Base-by-base conservation (phyloP, 2,797 vertebrate species). In the Menidia menidia region DNA sequence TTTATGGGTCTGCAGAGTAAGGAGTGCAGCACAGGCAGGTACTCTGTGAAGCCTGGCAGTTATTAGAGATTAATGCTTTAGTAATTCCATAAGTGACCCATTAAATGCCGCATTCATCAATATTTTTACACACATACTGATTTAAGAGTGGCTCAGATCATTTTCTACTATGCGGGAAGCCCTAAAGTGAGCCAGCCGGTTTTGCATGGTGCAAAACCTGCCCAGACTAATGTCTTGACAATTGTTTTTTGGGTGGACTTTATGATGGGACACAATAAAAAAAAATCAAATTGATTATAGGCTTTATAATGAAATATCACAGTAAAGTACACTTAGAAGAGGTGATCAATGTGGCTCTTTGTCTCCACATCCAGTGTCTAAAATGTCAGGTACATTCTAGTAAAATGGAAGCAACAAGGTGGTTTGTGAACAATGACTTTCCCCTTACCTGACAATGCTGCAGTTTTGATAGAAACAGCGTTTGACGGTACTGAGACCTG, bases 111-210 rank as follows among this genome's bases (percentile, higher is more conserved):
- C 35, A 39, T 53, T 68, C 25, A 72, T 56, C 4, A 41, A 30
- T 60, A 65, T 64, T 56, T 73, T 57, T 42, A 12, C 53, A 65
- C 30, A 42, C 59, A 53, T 19, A 47, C 33, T 55, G 48, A 31
- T 66, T 68, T 54, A 55, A 64, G 25, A 44, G 13, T 60, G 3
- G 13, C 31, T 59, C 10, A 35, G 30, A 66, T 4, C 16, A 25
- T 54, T 62, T 32, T 25, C 32, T 35, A 35, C 53, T 16, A 69
- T 30, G 13, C 66, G 10, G 25, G 44, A 62, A 44, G 32, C 33
- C 18, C 15, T 19, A 47, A 31, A 44, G 4, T 4, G 25, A 58
- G 19, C 15, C 30, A 35, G 18, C 14, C 30, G 35, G 1, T 53
- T 25, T 43, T n/a, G 30, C 50, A 51, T 51, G 12, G 30, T 30